Base-by-base conservation (phyloP, 2,113 vertebrate species). In the Chascanopsetta lugubris region DNA sequence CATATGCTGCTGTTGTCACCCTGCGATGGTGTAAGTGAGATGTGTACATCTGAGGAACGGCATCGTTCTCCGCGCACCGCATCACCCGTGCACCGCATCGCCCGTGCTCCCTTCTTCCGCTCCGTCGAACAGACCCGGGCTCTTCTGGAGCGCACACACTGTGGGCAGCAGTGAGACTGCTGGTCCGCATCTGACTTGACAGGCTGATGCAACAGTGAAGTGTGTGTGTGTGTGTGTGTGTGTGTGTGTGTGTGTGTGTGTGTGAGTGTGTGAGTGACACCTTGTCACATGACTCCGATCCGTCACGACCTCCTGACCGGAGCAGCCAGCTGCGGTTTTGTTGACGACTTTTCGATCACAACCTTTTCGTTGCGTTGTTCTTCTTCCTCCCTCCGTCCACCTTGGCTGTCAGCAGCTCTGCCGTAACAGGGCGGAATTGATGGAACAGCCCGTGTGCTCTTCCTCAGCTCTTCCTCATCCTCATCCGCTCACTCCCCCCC, bases 201-300 rank as follows among this genome's bases (percentile, higher is more conserved):
- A 75, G 70, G 59, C 64, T 72, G 80, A 71, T 63, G 72, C 56
- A 65, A 70, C 80, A 72, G 48, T 10, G 58, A 64, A 72, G 65
- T 47, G 30, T 21, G 32, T 9, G 64, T 51, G 62, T 43, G 45
- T 20, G 61, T 36, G 49, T 20, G 25, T 53, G 57, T n/a, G 59
- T 25, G 34, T 18, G 0, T 50, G 65, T 47, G 30, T 21, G 32
- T 9, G 64, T 51, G 62, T 43, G 45, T 20, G 61, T 36, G 49
- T 20, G 25, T 53, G 57, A 13, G 59, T 25, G 34, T 18, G 0
- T 50, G n/a, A n/a, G n/a, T n/a, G n/a, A n/a, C n/a, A 57, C 57
- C 45, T 69, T 69, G 82, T 89, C 83, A 75, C 76, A 73, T 64
- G 81, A 82, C 77, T 74, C 45, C 61, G 79, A 78, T 87, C 59